Base-by-base conservation (phyloP, 2,888 invertebrate species). In the Sinhomidia bicolor region DNA sequence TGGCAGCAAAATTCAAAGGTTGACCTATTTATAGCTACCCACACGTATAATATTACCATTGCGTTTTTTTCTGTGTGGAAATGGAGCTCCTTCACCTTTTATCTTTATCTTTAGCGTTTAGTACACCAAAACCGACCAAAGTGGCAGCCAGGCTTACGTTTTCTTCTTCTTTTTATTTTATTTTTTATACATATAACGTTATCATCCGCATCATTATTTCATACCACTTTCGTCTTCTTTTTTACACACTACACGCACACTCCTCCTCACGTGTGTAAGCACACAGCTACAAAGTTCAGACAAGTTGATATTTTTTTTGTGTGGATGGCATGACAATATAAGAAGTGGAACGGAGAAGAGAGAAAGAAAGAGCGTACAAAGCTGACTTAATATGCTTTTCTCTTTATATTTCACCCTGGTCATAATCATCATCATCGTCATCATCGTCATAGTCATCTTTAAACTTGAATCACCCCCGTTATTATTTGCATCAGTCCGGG, bases 11-110 rank as follows among this genome's bases (percentile, higher is more conserved):
- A 29, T 62, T 29, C 26, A 62, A 29, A 62, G 62, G 62, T 62
- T 62, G 29, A 29, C 62, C 62, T 62, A 62, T 62, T 29, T 62
- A 62, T 62, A 62, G 29, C 29, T 62, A 29, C 29, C 62, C 62
- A 62, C 29, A 29, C 62, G 62, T 62, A 26, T 62, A 26, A 62
- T 29, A 14, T 29, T 14, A 12, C 29, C 29, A 5, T 29, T 62
- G 10, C 62, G 14, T 62, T n/a, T n/a, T n/a, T n/a, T n/a, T n/a
- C n/a, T 20, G 29, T 29, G 29, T 12, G 20, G 29, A 10, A 47
- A 12, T 26, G 14, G 14, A 62, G 29, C 9, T 29, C 29, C 20
- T 23, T 57, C 57, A 57, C 57, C 57, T 57, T 57, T 54, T 57
- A 3, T 57, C 57, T 51, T 51, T 51, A 51, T 36, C 36, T n/a